Base-by-base conservation (phyloP, 2,888 invertebrate species). In the Caenorhabditis sp. region DNA sequence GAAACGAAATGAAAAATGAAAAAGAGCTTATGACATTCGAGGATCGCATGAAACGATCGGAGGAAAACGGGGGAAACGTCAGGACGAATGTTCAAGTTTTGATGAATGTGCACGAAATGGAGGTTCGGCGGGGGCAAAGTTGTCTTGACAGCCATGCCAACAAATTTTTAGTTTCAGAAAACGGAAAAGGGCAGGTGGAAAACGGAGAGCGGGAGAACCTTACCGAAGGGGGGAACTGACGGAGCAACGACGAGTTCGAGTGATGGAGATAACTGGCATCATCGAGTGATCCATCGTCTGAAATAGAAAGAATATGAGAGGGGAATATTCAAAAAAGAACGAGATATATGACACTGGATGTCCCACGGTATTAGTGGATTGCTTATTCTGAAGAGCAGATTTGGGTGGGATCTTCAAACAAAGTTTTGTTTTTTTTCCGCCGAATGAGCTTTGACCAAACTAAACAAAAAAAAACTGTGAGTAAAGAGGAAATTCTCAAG, bases 191-290 rank as follows among this genome's bases (percentile, higher is more conserved):
- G 26, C 72, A 79, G 79, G 72, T 64, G 72, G 47, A 72, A 72
- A 24, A 58, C 5, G 28, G 10, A n/a, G 19, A 41, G 22, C 2
- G 28, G 19, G 28, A 63, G 19, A 10, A n/a, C 58, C 76, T 79
- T 75, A 83, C 83, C 83, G 58, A 16, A 84, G 73, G 1, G 86
- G 84, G 0, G 85, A 83, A 59, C 84, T 84, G 31, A 86, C 82
- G 7, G 86, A 86, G 51, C 80, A 74, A n/a, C 86, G 80, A 19
- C 86, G 84, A n/a, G 86, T 56, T 19, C 80, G 77, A 12, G 84
- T 85, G 19, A 86, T 85, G 26, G 82, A 86, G 28, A 86, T 86
- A 54, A 83, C 79, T 3, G 83, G 83, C 66, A 70, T 79, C 73
- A 77, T 82, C 41, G 79, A 31, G 49, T 64, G 66, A 54, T 75